Base-by-base conservation (phyloP, 2,888 invertebrate species). In the Rhagium mordax region DNA sequence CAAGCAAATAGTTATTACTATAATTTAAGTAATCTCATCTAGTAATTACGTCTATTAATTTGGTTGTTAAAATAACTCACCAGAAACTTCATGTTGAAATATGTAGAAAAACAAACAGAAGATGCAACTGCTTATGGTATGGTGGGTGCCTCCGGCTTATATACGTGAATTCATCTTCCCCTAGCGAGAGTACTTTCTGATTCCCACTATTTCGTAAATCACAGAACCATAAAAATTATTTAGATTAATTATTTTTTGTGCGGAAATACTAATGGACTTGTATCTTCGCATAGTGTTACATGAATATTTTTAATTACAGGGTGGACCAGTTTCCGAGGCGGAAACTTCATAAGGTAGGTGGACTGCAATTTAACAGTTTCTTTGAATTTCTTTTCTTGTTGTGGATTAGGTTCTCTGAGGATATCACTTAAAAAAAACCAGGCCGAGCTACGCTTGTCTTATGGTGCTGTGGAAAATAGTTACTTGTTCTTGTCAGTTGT, bases 51-150 rank as follows among this genome's bases (percentile, higher is more conserved):
- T 13, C 10, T n/a, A 41, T n/a, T n/a, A 41, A n/a, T 41, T n/a
- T n/a, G n/a, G n/a, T 41, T 13, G n/a, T 41, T 41, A 41, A n/a
- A n/a, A 3, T 41, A 41, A 71, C 82, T 80, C 74, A 83, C 83
- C 83, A 83, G 82, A 82, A 82, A 79, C 79, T 82, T 83, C 83
- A 83, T 83, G 81, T 82, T 81, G 79, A 71, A 74, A 29, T 57
- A 71, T 74, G 69, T 64, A 62, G 64, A 48, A 33, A 74, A 71
- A 71, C 70, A 73, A 77, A 74, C 20, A 47, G 76, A 72, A 77
- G 78, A 79, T 77, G 77, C 78, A 81, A 83, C 81, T 82, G 83
- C 57, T 78, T 79, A 74, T 75, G 72, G 48, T 75, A 71, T 74
- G 72, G 65, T 78, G 79, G 73, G 80, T 78, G 77, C 78, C 76